A percentile compares a stretch with the other conserved stretches of the same genome.
phyloP scores from a whole-genome alignment of 2,113 vertebrate species.

The Sinocyclocheilus rhinocerous region DNA sequence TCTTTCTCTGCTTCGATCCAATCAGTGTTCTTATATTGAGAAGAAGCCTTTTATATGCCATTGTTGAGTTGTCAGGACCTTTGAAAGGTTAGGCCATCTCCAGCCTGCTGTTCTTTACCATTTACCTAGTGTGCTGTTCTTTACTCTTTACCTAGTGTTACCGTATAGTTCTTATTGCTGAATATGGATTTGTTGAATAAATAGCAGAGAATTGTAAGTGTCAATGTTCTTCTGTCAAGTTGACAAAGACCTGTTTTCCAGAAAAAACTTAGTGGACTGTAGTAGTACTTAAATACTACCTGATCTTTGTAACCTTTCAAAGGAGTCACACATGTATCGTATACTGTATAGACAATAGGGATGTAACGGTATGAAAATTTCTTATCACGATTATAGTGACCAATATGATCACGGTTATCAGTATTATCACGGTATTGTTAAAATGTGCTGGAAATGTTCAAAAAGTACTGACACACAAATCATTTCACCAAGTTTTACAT shows the following conservation, averaged over 20 bases:
- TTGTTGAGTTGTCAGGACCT: constrained; percentile 1
- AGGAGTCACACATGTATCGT: background rate
- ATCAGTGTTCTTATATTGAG: background rate
- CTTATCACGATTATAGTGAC: too few relatives aligned
- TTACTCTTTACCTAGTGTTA: background rate
- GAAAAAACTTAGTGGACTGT: background rate
- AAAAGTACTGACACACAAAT: too few relatives aligned
- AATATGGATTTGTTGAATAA: constrained; percentile 8
- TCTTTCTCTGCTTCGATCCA: constrained; percentile 6
- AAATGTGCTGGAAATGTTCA: too few relatives aligned
- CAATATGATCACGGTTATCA: too few relatives aligned
- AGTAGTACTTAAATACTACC: background rate
- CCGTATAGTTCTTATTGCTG: background rate
- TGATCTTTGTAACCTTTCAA: background rate
- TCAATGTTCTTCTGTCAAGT: background rate
- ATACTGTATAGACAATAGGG: background rate
- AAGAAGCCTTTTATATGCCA: background rate
- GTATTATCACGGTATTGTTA: too few relatives aligned
- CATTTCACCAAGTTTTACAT: too few relatives aligned
- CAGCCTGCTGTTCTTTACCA: background rate
- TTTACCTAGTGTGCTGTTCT: too few relatives aligned
- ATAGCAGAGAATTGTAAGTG: background rate
- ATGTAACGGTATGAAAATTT: too few relatives aligned
- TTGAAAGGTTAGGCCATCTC: background rate
- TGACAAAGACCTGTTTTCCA: background rate